Evolutionary conservation across 2,888 invertebrate genomes (phyloP), one percentile per base, ranked within the genome.

Genomic region (Dinocampus coccinellae): DNA sequence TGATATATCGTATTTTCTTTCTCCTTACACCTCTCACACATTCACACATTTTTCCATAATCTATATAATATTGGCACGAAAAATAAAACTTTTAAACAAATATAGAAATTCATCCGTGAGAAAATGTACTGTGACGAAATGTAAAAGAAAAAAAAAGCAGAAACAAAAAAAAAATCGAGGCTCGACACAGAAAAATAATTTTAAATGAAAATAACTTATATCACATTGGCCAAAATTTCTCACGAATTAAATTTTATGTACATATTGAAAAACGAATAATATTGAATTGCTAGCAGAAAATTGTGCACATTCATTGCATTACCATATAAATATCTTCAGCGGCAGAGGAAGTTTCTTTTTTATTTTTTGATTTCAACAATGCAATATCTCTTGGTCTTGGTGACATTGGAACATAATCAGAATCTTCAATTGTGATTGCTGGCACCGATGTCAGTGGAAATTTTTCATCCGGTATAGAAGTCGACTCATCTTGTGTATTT

Each of bases 371-470:
- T 22, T 82, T 79, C 16, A 73, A 74, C 11, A 81, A 52, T 9
- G 79, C 79, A 3, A 82, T 76, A 39, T 83, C 83, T 67, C 82
- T 82, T n/a, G 82, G 74, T 62, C 85, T 80, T 7, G 87, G 85
- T n/a, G 84, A 85, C 87, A 87, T 87, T 2, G 84, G 83, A 62
- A 87, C 86, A 57, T 86, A 87, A 64, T 84, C 84, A 10, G 83
- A 85, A 57, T 79, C 79, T 16, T 85, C 84, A 7, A 80, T 68
- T 3, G 64, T 52, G 9, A 80, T 68, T 3, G 66, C 52, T 4
- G 72, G 70, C 11, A 70, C 74, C 42, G 74, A 67, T 13, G 57
- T 69, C 2, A 61, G 11, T 1, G 39, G n/a, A 4, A 64, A 34
- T 55, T 71, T 81, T 13, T 83, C 82, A 22, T 83, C 82, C 22